Conservation (phyloP, 2,113 vertebrate genomes). For the Indri indri region DNA sequence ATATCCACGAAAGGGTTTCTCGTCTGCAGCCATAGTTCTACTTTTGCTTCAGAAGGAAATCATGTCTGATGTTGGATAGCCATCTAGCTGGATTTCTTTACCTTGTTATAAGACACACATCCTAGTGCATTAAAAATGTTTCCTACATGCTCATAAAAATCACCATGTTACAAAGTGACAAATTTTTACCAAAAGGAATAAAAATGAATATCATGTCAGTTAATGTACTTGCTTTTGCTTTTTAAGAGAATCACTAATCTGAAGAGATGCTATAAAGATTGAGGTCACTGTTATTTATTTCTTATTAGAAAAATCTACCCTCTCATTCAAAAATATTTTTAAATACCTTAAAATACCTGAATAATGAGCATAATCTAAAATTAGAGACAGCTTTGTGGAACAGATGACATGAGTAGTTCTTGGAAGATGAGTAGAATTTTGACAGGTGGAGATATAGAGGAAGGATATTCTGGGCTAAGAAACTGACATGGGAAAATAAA, state of each 20-base stretch:
- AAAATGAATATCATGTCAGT: neutral
- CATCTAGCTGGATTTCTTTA: neutral
- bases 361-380: conserved; percentile 59
- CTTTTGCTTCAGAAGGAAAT: neutral
- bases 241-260: neutral
- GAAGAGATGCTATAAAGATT: neutral
- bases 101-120: neutral
- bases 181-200: neutral
- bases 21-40: neutral
- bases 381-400: conserved; percentile 41
- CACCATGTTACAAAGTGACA: neutral
- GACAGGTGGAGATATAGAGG: conserved; percentile 40
- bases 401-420: conserved; percentile 13
- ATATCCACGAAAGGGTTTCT: neutral
- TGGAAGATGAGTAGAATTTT: conserved; percentile 41
- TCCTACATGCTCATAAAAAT: neutral
- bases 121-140: neutral
- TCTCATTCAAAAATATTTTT: conserved; percentile 22
- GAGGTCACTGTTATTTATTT: neutral
- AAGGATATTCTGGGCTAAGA: conserved; percentile 21
- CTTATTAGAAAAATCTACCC: neutral
- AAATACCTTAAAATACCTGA: conserved; percentile 40
- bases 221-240: neutral
- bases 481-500: conserved; percentile 7
- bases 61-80: neutral